Conservation (phyloP, 2,797 vertebrate genomes). For the Pangasius krempfi region DNA sequence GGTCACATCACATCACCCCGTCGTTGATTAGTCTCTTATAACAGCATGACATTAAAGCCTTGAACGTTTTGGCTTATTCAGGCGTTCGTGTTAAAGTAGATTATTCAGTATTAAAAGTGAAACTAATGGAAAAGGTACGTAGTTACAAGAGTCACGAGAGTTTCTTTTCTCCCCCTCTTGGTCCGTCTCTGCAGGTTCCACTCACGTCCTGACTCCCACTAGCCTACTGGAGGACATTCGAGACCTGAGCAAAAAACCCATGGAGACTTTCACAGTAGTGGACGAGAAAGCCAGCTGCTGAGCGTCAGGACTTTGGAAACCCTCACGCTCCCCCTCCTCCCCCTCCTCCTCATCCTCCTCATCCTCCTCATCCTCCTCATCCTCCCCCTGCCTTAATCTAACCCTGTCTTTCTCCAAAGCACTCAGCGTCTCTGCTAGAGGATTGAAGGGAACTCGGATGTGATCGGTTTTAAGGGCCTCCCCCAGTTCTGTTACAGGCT, state of each 20-base stretch:
- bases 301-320: constrained; percentile 15
- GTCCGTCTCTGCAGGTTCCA: constrained; percentile 81
- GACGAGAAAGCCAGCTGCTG: constrained; percentile 74
- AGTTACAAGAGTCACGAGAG: neutral
- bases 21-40: neutral
- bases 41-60: neutral
- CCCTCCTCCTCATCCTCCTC: neutral
- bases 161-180: neutral
- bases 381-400: neutral
- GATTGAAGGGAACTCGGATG: constrained; percentile 65
- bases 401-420: constrained; percentile 8
- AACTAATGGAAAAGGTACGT: neutral
- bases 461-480: neutral
- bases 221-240: constrained; percentile 90
- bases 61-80: neutral
- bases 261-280: constrained; percentile 80
- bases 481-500: neutral
- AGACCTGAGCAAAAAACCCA: constrained; percentile 82
- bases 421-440: constrained; percentile 45
- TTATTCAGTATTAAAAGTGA: neutral
- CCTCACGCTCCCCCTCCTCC: neutral
- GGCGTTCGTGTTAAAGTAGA: neutral
- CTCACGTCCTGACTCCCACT: constrained; percentile 89
- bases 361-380: neutral
- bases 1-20: neutral